Evolutionary conservation across 2,888 invertebrate species (phyloP), one percentile per base, ranked within the genome.

Genomic region (Oxystoma pomonae): DNA sequence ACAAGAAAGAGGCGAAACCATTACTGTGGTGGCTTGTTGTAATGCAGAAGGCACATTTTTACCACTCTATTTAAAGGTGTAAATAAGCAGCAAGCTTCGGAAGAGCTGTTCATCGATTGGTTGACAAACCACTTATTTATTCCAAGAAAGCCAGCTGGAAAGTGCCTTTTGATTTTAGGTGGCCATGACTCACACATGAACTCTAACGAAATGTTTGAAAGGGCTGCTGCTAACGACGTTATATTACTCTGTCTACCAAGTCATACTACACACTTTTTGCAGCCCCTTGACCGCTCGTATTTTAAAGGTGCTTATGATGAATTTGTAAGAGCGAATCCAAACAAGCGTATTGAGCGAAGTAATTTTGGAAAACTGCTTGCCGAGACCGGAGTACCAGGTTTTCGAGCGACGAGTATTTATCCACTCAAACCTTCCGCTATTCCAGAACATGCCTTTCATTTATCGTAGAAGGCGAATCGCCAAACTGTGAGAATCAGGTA

Each of bases 101-200:
- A 65, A 65, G 68, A 50, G 58, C 67, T 55, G 69, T 69, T 52
- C 62, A 68, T 20, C 70, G 70, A 16, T 70, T 66, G 1, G 7
- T 17, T 7, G 53, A n/a, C n/a, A n/a, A n/a, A n/a, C n/a, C n/a
- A n/a, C 70, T 16, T 56, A 55, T 76, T 76, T 64, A 16, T 74
- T 20, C 74, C 73, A 1, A 64, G 68, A 20, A 76, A 76, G 67
- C 70, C 71, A 22, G 50, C 64, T 1, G 74, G 73, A 20, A 73
- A 69, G 63, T 69, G 69, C 50, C 18, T 75, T 16, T 59, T 76
- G 21, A 67, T 74, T 59, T 60, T 76, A 17, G 75, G 76, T 65
- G 74, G 74, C 7, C 73, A 74, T 58, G 18, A 69, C 20, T 70
- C 53, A 53, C 53, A 53, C 5, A 17, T 5, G 7, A 3, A 53